These are phyloP conservation scores for Apodemia mormo DNA, from an alignment of 2,888 invertebrate species.

Conservation along the genomic window DNA sequence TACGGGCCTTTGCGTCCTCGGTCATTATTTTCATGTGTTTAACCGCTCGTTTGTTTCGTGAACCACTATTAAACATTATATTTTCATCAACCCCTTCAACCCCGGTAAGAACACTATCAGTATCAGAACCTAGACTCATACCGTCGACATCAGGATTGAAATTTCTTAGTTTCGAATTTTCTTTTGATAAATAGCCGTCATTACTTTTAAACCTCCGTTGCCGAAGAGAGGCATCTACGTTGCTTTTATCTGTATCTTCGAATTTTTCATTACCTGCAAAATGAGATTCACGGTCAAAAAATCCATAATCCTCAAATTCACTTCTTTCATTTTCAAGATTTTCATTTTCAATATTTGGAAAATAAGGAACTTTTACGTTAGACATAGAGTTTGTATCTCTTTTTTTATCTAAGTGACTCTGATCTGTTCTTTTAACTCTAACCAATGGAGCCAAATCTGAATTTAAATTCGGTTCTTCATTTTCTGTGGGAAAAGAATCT, in stretches of 20 bases:
- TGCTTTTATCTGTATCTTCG: constrained; percentile 26
- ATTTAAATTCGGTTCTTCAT: constrained; percentile 46
- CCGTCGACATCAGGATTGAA: constrained; percentile 45
- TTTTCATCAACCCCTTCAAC: constrained; percentile 67
- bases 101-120: constrained; percentile 63
- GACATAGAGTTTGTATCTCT: constrained; percentile 55
- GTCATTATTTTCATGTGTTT: constrained; percentile 34
- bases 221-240: neutral
- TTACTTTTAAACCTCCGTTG: neutral
- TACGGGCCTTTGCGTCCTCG: constrained; percentile 19
- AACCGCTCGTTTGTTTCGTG: constrained; percentile 51
- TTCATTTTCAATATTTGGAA: constrained; percentile 63
- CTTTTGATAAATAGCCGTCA: constrained; percentile 17
- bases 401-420: constrained; percentile 51
- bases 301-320: constrained; percentile 74
- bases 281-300: constrained; percentile 52
- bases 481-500: constrained; percentile 67
- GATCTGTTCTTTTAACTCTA: constrained; percentile 66
- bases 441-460: constrained; percentile 57
- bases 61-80: constrained; percentile 59
- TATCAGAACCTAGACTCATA: constrained; percentile 61
- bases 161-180: constrained; percentile 30
- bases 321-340: constrained; percentile 74
- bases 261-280: constrained; percentile 32
- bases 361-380: constrained; percentile 61